Conservation (phyloP, 1,140 invertebrate species). For the Drosophila funebris region DNA sequence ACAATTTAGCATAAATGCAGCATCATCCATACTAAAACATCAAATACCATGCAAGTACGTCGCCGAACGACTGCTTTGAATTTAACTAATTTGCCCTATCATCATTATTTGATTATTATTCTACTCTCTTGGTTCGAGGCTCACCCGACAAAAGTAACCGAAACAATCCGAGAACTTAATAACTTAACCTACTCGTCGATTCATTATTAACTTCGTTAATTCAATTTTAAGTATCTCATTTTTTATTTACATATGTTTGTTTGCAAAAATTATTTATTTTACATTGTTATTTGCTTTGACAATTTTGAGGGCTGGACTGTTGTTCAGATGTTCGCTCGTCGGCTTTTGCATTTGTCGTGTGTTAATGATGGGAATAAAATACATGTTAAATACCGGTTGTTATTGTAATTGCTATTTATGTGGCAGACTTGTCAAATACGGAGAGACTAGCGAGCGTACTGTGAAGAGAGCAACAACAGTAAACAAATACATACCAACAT, state of each 20-base stretch:
- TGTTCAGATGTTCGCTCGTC: not conserved
- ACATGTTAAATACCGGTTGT: conserved; percentile 69
- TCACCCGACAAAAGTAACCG: too few species aligned
- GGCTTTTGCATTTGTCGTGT: conserved; percentile 8
- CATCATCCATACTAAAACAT: too few species aligned
- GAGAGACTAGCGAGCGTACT: not conserved
- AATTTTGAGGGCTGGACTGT: conserved; percentile 17
- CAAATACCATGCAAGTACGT: too few species aligned
- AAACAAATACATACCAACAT: conserved; percentile 6
- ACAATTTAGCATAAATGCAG: too few species aligned
- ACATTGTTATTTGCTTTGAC: not conserved
- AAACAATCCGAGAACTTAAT: too few species aligned
- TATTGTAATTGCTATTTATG: conserved; percentile 62
- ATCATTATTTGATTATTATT: too few species aligned
- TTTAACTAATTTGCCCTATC: too few species aligned
- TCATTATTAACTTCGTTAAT: too few species aligned
- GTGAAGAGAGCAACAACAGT: conserved; percentile 15
- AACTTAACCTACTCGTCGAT: too few species aligned
- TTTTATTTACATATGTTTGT: not conserved
- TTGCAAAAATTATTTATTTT: not conserved
- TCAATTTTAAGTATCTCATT: not conserved
- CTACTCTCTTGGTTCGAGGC: too few species aligned
- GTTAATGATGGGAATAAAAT: conserved; percentile 52
- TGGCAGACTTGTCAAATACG: conserved; percentile 23
- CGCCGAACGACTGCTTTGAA: too few species aligned